These are phyloP conservation scores for Trichomycterus rosablanca DNA, from an alignment of 2,113 vertebrate genomes.

Conservation along the genomic window DNA sequence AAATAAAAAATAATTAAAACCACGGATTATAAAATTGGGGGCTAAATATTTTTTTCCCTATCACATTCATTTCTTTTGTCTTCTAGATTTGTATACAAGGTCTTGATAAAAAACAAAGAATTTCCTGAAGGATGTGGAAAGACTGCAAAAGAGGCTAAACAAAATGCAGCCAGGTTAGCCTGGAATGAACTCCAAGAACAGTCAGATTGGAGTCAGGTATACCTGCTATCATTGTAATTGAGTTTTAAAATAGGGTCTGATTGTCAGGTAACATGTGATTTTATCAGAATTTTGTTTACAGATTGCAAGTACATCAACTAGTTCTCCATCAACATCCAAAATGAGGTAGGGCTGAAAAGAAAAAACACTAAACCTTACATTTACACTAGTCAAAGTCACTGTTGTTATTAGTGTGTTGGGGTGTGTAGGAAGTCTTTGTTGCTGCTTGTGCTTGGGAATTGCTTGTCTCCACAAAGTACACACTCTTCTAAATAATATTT, in stretches of 20 bases:
- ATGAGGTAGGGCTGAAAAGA: slow-evolving; percentile 40
- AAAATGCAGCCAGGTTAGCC: slow-evolving; percentile 53
- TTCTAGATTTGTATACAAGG: slow-evolving; percentile 61
- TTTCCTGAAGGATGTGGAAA: slow-evolving; percentile 55
- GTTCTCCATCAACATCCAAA: slow-evolving; percentile 14
- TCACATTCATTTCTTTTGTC: background rate
- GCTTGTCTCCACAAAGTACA: too few relatives aligned
- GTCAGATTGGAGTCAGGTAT: slow-evolving; percentile 51
- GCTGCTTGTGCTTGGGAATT: too few relatives aligned
- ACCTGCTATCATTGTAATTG: background rate
- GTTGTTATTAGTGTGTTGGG: too few relatives aligned
- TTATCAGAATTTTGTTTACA: too few relatives aligned
- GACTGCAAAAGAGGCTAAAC: slow-evolving; percentile 46
- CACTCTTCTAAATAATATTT: too few relatives aligned
- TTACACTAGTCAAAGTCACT: too few relatives aligned
- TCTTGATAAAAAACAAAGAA: slow-evolving; percentile 48
- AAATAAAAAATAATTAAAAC: too few relatives aligned
- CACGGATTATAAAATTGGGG: too few relatives aligned
- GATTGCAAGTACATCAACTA: background rate
- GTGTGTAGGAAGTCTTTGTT: too few relatives aligned
- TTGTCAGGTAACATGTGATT: too few relatives aligned
- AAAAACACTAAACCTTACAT: too few relatives aligned
- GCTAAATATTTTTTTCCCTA: too few relatives aligned
- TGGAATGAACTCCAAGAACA: slow-evolving; percentile 45
- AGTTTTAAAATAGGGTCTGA: background rate